phyloP scores from a whole-genome alignment of 2,797 vertebrate genomes.

The Galago senegalensis region DNA sequence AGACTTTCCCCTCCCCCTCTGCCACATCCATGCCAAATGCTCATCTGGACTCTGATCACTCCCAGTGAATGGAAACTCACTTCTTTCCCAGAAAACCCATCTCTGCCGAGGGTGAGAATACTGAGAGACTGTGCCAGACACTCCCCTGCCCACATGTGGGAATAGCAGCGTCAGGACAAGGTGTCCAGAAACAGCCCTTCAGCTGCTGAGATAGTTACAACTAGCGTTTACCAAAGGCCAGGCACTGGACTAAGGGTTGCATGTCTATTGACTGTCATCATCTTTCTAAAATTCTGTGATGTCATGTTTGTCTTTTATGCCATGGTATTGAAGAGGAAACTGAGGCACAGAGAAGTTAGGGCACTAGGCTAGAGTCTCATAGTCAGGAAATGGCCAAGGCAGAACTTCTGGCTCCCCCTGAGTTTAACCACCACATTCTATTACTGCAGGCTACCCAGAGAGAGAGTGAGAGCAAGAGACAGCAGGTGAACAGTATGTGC shows the following conservation, averaged over 20 bases:
- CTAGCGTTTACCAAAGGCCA: neutral
- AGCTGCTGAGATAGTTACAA: neutral
- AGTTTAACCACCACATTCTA: neutral
- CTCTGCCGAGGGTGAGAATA: neutral
- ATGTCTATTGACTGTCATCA: too few species aligned
- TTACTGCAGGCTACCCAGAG: neutral
- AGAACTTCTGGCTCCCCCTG: neutral
- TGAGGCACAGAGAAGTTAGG: neutral
- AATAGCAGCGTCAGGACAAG: neutral
- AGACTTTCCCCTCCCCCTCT: neutral
- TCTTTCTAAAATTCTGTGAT: neutral
- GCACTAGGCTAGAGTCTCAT: neutral
- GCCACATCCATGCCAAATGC: too few species aligned
- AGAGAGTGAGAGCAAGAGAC: neutral
- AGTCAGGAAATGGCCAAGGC: neutral
- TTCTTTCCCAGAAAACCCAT: neutral
- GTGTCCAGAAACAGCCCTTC: neutral
- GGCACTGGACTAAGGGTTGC: neutral
- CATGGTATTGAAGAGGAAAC: neutral
- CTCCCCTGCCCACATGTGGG: neutral
- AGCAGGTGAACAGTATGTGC: accelerated
- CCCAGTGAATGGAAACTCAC: neutral
- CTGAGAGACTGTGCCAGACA: neutral
- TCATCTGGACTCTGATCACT: neutral
- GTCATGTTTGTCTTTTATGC: neutral